Conservation (phyloP, 2,797 vertebrate species). For the Acropternis orthonyx region DNA sequence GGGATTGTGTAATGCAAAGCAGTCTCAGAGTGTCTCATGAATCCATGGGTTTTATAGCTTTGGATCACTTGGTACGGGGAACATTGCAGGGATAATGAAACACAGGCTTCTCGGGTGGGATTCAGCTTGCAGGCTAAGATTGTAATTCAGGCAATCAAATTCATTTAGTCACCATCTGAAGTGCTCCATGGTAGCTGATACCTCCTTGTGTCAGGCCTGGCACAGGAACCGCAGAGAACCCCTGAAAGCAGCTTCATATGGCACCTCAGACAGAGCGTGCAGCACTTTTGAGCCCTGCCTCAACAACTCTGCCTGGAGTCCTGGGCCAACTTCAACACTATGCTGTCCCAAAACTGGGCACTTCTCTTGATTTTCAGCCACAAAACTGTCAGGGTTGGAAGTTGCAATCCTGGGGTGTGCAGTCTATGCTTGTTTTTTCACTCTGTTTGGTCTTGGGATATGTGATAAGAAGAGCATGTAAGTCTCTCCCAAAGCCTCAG, state of each 20-base stretch:
- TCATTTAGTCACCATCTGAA: background rate
- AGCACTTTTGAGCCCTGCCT: background rate
- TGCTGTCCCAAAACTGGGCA: background rate
- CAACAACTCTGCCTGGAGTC: fast-evolving
- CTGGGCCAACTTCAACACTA: background rate
- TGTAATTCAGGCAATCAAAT: background rate
- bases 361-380: background rate
- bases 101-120: background rate
- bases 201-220: background rate
- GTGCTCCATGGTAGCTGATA: background rate
- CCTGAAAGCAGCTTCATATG: background rate
- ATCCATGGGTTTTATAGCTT: background rate
- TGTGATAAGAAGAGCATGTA: background rate
- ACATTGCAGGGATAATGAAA: background rate
- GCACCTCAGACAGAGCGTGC: fast-evolving
- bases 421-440: background rate
- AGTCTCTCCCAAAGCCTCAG: background rate
- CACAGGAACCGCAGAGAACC: background rate
- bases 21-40: fast-evolving
- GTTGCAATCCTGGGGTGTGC: background rate
- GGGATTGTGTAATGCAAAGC: background rate
- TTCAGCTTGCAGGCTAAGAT: background rate
- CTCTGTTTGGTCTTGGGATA: background rate
- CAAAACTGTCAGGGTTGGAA: background rate
- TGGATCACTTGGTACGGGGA: background rate